phyloP scores from a whole-genome alignment of 1,140 invertebrate species.

The Drosophila carrolli region DNA sequence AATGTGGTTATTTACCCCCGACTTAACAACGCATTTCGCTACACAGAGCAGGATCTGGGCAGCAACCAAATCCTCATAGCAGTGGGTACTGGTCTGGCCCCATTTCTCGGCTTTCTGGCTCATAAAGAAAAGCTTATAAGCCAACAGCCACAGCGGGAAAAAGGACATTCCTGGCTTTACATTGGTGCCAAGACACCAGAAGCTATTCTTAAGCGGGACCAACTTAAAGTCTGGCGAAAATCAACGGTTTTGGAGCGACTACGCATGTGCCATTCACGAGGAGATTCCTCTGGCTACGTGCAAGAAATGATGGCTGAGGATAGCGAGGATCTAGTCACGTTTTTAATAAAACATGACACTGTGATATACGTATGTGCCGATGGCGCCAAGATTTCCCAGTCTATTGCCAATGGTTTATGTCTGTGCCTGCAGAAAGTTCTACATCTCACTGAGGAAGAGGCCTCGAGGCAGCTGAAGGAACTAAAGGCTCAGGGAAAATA shows the following conservation, averaged over 20 bases:
- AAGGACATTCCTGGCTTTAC: constrained; percentile 87
- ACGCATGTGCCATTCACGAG: constrained; percentile 87
- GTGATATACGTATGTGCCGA: constrained; percentile 92
- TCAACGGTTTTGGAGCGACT: constrained; percentile 86
- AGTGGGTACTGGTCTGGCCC: constrained; percentile 93
- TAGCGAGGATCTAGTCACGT: constrained; percentile 86
- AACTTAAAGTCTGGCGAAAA: constrained; percentile 82
- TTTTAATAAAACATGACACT: constrained; percentile 86
- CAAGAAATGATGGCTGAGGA: constrained; percentile 87
- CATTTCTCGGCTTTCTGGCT: constrained; percentile 90
- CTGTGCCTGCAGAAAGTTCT: constrained; percentile 85
- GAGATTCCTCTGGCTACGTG: constrained; percentile 86
- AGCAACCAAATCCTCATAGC: constrained; percentile 91
- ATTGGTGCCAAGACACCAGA: constrained; percentile 90
- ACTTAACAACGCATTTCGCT: constrained; percentile 87
- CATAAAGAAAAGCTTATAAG: constrained; percentile 84
- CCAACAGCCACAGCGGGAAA: constrained; percentile 40
- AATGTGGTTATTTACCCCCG: constrained; percentile 88
- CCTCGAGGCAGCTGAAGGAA: constrained; percentile 81
- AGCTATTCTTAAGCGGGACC: constrained; percentile 83
- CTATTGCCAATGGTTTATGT: constrained; percentile 88
- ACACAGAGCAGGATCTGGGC: constrained; percentile 85
- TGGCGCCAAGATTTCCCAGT: constrained; percentile 89
- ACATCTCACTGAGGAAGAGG: constrained; percentile 80
- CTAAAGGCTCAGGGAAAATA: constrained; percentile 85